phyloP scores from a whole-genome alignment of 2,113 vertebrate species.

The Lophotis ruficrista region DNA sequence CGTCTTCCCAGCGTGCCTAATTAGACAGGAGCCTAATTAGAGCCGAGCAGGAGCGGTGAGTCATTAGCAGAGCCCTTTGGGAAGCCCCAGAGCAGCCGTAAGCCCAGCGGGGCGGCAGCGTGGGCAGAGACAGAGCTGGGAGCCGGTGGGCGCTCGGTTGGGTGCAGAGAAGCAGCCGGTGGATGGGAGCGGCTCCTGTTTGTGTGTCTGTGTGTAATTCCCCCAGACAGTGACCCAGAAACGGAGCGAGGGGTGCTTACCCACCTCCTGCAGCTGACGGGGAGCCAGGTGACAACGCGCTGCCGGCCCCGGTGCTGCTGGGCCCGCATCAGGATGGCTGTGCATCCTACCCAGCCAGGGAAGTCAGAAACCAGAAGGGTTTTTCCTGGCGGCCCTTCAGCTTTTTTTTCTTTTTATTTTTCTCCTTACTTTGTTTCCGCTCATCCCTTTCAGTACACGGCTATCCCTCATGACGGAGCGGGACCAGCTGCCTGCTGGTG shows the following conservation, averaged over 20 bases:
- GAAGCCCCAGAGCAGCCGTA: neutral
- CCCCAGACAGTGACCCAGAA: neutral
- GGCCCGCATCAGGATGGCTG: neutral
- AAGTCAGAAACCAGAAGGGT: neutral
- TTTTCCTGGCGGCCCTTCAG: neutral
- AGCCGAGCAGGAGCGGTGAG: neutral
- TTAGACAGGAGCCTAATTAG: slow-evolving; percentile 49
- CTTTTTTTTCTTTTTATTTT: neutral
- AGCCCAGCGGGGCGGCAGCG: neutral
- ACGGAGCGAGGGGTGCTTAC: neutral
- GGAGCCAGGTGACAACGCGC: neutral
- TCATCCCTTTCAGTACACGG: neutral
- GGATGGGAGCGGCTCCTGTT: neutral
- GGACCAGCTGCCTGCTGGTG: neutral
- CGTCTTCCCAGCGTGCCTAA: slow-evolving; percentile 16
- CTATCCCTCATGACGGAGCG: fast-evolving
- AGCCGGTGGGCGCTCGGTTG: neutral
- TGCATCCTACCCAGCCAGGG: neutral
- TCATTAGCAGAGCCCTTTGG: slow-evolving; percentile 17
- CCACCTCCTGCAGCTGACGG: neutral
- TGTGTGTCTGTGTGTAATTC: neutral
- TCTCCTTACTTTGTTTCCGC: neutral
- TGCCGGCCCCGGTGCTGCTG: neutral
- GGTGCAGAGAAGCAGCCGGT: neutral
- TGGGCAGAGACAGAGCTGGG: neutral